Evolutionary conservation across 1,140 invertebrate species (phyloP).

Genomic region (Ostrea edulis): DNA sequence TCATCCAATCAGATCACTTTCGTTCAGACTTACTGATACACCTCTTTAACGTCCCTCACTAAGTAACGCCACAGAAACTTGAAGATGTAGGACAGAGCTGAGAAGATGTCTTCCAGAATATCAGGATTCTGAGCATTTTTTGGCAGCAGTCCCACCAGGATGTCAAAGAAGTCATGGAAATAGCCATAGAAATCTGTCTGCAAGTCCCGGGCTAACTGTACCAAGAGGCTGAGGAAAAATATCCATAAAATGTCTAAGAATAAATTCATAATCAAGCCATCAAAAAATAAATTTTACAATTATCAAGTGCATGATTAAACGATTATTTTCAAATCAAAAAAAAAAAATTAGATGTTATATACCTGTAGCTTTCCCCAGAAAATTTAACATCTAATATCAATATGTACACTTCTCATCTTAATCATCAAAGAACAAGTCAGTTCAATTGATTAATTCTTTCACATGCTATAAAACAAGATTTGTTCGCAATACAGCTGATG

Average conservation of each 20-base stretch:
- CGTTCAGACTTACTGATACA: constrained; percentile 83
- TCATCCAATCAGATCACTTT: too few species aligned
- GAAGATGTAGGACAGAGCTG: constrained; percentile 92
- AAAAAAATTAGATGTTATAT: too few species aligned
- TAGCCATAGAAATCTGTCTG: constrained; percentile 91
- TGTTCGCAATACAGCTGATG: background rate
- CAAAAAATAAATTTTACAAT: too few species aligned
- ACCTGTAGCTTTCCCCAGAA: too few species aligned
- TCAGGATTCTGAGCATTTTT: constrained; percentile 87
- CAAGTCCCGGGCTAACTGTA: constrained; percentile 91
- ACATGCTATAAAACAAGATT: too few species aligned
- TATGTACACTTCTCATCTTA: too few species aligned
- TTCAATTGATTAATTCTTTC: too few species aligned
- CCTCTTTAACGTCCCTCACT: constrained; percentile 87
- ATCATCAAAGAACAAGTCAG: too few species aligned
- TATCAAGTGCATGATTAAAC: too few species aligned
- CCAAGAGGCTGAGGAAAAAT: constrained; percentile 86
- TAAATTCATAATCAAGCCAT: too few species aligned
- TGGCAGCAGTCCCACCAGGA: constrained; percentile 86
- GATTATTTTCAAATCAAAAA: too few species aligned
- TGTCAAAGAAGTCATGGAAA: constrained; percentile 86
- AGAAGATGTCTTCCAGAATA: constrained; percentile 89
- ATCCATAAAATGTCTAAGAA: background rate
- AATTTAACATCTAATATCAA: too few species aligned
- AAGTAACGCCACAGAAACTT: constrained; percentile 91